Percentiles rank a stretch among this genome's conserved stretches.
phyloP scores from a whole-genome alignment of 2,888 invertebrate genomes.

The Siphlonurus alternatus region DNA sequence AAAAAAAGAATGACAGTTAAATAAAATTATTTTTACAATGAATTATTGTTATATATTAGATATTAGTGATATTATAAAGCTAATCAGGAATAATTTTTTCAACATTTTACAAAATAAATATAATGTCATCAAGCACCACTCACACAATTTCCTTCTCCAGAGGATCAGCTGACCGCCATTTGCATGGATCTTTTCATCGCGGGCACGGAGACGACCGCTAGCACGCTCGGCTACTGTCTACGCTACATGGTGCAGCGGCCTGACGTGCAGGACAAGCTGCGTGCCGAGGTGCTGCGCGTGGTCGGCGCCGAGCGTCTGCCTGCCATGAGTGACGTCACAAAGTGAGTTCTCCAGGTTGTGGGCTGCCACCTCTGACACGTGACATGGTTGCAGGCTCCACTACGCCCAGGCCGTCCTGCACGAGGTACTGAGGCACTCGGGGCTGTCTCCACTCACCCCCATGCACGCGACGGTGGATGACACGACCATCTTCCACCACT shows the following conservation, averaged over 20 bases:
- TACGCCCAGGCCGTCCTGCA: neutral
- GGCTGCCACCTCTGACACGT: neutral
- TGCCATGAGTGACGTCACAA: conserved; percentile 37
- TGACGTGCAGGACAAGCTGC: conserved; percentile 36
- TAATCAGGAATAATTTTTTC: no score
- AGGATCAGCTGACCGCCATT: neutral
- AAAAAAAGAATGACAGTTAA: no score
- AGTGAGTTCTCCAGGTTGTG: conserved; percentile 23
- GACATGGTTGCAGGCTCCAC: neutral
- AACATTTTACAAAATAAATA: neutral
- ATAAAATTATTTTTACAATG: no score
- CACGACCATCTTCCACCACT: neutral
- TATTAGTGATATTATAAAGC: no score
- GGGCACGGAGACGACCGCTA: neutral
- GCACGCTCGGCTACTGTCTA: neutral
- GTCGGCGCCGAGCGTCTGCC: conserved; percentile 41
- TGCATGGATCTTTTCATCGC: neutral
- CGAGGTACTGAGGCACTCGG: neutral
- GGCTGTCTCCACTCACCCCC: neutral
- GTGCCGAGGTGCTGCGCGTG: conserved; percentile 42
- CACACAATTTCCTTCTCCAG: neutral
- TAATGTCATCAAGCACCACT: neutral
- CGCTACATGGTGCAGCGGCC: conserved; percentile 33
- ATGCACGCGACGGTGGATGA: neutral
- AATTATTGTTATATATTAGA: no score